These are phyloP conservation scores for Cinclus cinclus DNA, from an alignment of 2,113 vertebrate genomes.

Conservation along the genomic window DNA sequence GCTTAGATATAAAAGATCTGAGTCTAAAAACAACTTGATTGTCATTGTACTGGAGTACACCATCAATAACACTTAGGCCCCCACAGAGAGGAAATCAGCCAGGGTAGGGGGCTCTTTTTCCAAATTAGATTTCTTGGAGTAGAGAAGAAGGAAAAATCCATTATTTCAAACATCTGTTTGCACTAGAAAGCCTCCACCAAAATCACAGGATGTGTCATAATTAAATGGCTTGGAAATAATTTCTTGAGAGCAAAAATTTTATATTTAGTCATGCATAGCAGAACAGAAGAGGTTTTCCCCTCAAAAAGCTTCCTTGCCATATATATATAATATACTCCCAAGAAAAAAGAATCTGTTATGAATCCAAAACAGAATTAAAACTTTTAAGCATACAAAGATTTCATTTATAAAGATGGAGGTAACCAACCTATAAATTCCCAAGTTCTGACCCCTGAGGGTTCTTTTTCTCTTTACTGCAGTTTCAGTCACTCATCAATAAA, in stretches of 20 bases:
- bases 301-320: background rate
- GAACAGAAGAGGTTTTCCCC: background rate
- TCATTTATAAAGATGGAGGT: background rate
- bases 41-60: background rate
- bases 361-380: background rate
- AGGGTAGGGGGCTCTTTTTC: background rate
- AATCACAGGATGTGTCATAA: background rate
- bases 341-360: background rate
- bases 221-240: conserved; percentile 26
- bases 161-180: conserved; percentile 32
- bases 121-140: conserved; percentile 25
- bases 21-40: conserved; percentile 1
- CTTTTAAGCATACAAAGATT: background rate
- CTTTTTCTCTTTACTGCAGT: background rate
- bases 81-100: background rate
- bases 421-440: background rate
- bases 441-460: background rate
- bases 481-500: background rate
- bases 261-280: background rate
- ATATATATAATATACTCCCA: background rate
- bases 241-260: conserved; percentile 23
- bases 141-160: conserved; percentile 16
- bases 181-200: background rate
- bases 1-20: background rate
- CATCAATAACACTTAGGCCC: background rate